Evolutionary conservation across 2,888 invertebrate species (phyloP).

Genomic region (Cinara cedri): DNA sequence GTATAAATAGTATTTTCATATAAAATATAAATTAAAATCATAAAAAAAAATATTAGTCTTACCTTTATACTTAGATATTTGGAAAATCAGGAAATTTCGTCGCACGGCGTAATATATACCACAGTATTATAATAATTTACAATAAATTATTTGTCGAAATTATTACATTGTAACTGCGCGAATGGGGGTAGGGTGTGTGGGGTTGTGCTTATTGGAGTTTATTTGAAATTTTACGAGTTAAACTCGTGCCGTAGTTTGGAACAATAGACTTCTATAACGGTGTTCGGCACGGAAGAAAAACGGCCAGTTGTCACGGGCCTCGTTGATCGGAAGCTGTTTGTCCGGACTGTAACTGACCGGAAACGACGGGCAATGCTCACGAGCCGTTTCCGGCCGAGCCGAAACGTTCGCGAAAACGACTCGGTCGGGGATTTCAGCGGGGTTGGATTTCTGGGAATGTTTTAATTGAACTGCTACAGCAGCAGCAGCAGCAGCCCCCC

Average conservation of each 20-base stretch:
- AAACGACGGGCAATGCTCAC: slow-evolving; percentile 48
- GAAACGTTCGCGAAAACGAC: slow-evolving; percentile 48
- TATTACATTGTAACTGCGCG: not conserved
- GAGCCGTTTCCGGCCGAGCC: slow-evolving; percentile 39
- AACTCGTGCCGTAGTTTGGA: not conserved
- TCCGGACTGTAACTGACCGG: slow-evolving; percentile 48
- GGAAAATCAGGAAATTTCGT: no score
- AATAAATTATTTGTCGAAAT: no score
- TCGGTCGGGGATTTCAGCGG: slow-evolving; percentile 3
- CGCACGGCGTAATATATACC: no score
- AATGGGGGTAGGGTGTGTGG: not conserved
- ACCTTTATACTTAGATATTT: no score
- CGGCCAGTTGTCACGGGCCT: slow-evolving; percentile 45
- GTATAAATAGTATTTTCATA: no score
- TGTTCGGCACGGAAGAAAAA: slow-evolving; percentile 48
- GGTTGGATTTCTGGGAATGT: slow-evolving; percentile 21
- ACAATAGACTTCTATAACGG: slow-evolving; percentile 25
- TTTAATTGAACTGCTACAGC: slow-evolving; percentile 51
- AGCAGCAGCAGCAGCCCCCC: not conserved
- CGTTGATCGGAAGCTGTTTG: slow-evolving; percentile 55
- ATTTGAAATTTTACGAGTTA: slow-evolving; percentile 40
- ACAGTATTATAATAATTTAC: no score
- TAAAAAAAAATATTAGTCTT: no score
- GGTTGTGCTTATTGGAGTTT: slow-evolving; percentile 1
- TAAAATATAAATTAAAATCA: no score